phyloP scores from a whole-genome alignment of 2,888 invertebrate species.

The Sicus ferrugineus region DNA sequence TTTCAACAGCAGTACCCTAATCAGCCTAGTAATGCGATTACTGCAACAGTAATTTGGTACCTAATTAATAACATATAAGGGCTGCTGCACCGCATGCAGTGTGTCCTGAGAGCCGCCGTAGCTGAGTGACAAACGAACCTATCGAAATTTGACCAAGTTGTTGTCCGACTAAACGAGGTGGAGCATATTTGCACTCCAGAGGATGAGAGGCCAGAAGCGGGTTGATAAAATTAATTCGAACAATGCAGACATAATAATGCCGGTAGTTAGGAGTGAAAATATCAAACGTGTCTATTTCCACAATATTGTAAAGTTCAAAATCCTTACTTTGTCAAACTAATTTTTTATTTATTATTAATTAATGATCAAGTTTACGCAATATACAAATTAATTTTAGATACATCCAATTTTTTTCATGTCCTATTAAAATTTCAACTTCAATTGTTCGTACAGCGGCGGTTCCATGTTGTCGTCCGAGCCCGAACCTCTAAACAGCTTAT shows the following conservation, averaged over 20 bases:
- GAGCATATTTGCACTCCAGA: too few species aligned
- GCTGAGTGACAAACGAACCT: neutral
- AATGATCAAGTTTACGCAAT: neutral
- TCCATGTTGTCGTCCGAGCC: slow-evolving; percentile 46
- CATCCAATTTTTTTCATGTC: too few species aligned
- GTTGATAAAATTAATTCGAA: too few species aligned
- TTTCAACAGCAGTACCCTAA: slow-evolving; percentile 15
- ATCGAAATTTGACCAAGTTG: neutral
- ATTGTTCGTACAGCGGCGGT: slow-evolving; percentile 57
- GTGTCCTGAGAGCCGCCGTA: neutral
- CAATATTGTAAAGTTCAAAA: too few species aligned
- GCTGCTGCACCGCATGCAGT: neutral
- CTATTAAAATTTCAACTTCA: slow-evolving; percentile 53
- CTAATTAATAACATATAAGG: slow-evolving; percentile 40
- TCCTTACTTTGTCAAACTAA: too few species aligned
- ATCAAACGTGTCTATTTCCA: too few species aligned
- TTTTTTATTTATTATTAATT: too few species aligned
- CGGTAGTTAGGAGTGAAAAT: too few species aligned
- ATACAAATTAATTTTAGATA: neutral
- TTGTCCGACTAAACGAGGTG: too few species aligned
- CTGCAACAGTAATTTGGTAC: slow-evolving; percentile 34
- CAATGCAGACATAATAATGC: too few species aligned
- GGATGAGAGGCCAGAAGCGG: too few species aligned
- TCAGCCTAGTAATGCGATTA: slow-evolving; percentile 32
- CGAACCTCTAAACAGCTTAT: slow-evolving; percentile 51